Conservation (phyloP, 2,888 invertebrate species). For the Eupithecia abbreviata region DNA sequence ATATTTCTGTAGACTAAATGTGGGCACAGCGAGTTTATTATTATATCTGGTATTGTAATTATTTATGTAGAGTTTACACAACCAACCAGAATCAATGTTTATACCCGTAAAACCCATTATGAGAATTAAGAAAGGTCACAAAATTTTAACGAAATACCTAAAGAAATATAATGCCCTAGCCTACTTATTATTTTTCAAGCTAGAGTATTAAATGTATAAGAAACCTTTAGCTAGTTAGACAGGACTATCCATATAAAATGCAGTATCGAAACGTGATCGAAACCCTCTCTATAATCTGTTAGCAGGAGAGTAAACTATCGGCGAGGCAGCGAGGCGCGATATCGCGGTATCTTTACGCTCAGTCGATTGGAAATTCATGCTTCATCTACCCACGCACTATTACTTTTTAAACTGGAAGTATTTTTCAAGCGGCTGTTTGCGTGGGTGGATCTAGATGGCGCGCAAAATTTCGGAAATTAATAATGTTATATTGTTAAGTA, state of each 20-base stretch:
- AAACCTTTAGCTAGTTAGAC: neutral
- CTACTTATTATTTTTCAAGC: no score
- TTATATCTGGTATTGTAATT: no score
- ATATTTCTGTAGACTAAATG: no score
- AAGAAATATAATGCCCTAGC: neutral
- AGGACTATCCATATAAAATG: neutral
- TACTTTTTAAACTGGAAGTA: slow-evolving; percentile 8
- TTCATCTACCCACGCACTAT: slow-evolving; percentile 60
- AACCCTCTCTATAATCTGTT: slow-evolving; percentile 1
- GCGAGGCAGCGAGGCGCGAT: slow-evolving; percentile 76
- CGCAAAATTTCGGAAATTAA: no score
- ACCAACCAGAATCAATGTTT: neutral
- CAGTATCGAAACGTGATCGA: neutral
- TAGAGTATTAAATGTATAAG: neutral
- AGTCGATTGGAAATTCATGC: slow-evolving; percentile 73
- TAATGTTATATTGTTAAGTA: no score
- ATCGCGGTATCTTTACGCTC: slow-evolving; percentile 81
- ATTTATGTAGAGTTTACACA: no score
- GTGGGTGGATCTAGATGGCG: neutral
- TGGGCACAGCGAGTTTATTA: no score
- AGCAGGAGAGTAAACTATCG: slow-evolving; percentile 41
- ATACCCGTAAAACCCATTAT: neutral
- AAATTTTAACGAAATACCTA: neutral
- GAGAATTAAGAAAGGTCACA: neutral
- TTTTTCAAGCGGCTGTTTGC: neutral